phyloP scores from a whole-genome alignment of 2,888 invertebrate genomes.

The Diaprepes abbreviatus region DNA sequence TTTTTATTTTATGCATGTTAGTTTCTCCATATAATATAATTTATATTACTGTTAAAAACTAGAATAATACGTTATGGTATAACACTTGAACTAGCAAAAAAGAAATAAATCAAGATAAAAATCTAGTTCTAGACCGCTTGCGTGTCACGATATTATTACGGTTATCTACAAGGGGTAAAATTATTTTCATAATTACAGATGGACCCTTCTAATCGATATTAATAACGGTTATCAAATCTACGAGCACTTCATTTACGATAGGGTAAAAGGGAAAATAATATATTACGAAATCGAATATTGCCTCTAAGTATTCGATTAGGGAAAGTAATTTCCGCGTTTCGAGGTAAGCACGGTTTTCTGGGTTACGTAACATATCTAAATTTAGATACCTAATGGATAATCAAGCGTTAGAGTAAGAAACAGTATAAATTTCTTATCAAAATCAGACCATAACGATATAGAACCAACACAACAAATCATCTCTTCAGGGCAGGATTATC shows the following conservation, averaged over 20 bases:
- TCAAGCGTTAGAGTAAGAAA: background rate
- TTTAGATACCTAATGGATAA: constrained; percentile 8
- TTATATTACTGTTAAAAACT: background rate
- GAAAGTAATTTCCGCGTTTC: constrained; percentile 42
- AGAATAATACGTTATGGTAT: background rate
- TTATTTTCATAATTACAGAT: constrained; percentile 47
- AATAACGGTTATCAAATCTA: constrained; percentile 42
- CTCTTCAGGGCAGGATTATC: too few relatives aligned
- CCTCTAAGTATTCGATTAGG: constrained; percentile 41
- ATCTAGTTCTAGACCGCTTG: constrained; percentile 24
- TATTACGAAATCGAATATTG: constrained; percentile 42
- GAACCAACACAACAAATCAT: too few relatives aligned
- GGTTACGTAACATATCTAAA: constrained; percentile 9
- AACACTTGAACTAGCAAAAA: constrained; percentile 26
- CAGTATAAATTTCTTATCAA: background rate
- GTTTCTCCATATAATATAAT: background rate
- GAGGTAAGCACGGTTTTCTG: constrained; percentile 28
- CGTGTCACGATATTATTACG: constrained; percentile 43
- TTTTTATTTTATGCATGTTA: background rate
- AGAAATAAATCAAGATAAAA: constrained; percentile 42
- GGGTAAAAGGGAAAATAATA: constrained; percentile 41
- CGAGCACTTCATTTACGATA: constrained; percentile 40
- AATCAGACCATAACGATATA: too few relatives aligned
- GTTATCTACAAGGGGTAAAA: constrained; percentile 41
- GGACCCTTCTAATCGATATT: constrained; percentile 44